A percentile compares a stretch with the other conserved stretches of the same genome.
Evolutionary conservation across 1,140 invertebrate species (phyloP).

Genomic region (Doryteuthis pealeii): DNA sequence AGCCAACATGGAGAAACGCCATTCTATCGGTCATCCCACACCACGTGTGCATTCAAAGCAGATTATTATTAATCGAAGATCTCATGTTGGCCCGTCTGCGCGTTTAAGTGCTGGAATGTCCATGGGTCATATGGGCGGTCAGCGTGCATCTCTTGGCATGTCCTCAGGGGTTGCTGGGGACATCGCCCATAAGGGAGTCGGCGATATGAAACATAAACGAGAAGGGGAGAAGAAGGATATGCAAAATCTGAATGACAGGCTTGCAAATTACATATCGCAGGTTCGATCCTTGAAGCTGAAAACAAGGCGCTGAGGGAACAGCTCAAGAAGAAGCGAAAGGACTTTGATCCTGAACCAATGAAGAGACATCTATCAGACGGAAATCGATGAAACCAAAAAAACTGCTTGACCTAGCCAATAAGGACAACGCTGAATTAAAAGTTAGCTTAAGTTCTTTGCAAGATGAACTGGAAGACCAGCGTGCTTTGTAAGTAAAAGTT

Average conservation of each 20-base stretch:
- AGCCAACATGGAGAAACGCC: too few relatives aligned
- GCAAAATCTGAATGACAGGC: conserved; percentile 57
- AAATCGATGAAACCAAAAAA: conserved; percentile 55
- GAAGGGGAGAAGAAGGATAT: conserved; percentile 61
- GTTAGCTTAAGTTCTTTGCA: conserved; percentile 43
- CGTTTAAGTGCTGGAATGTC: too few relatives aligned
- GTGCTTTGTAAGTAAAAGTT: conserved; percentile 47
- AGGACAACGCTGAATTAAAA: conserved; percentile 51
- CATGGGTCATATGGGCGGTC: too few relatives aligned
- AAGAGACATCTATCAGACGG: conserved; percentile 63
- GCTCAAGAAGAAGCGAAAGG: conserved; percentile 58
- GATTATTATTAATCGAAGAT: too few relatives aligned
- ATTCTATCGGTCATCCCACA: too few relatives aligned
- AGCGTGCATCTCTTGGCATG: background rate
- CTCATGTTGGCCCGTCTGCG: too few relatives aligned
- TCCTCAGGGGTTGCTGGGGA: background rate
- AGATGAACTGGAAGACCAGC: conserved; percentile 48
- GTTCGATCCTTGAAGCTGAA: conserved; percentile 60
- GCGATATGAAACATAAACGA: conserved; percentile 47
- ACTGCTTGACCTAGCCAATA: conserved; percentile 53
- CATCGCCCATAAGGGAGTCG: conserved; percentile 36
- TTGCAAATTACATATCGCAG: conserved; percentile 61
- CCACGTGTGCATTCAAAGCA: too few relatives aligned
- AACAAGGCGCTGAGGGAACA: conserved; percentile 58
- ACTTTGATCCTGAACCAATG: conserved; percentile 60